Conservation (phyloP, 2,113 vertebrate genomes). For the Emydura subglobosa region DNA sequence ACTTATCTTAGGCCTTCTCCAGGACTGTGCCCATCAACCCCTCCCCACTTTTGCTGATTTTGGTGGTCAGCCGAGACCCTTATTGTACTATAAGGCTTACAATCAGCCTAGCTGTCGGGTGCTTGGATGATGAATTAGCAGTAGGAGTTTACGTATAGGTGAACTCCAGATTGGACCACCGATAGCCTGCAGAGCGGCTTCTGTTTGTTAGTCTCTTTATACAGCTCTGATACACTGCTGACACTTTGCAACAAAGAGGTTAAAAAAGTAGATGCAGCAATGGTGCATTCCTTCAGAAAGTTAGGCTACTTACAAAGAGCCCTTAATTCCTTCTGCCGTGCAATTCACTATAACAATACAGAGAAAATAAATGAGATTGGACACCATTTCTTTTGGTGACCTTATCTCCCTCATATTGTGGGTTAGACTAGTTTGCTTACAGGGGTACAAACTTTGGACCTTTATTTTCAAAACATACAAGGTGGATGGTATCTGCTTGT, state of each 20-base stretch:
- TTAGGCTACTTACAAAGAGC: slow-evolving; percentile 75
- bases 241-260: slow-evolving; percentile 83
- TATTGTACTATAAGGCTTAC: slow-evolving; percentile 75
- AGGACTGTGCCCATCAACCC: slow-evolving; percentile 62
- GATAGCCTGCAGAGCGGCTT: slow-evolving; percentile 70
- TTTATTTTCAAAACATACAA: slow-evolving; percentile 15
- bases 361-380: slow-evolving; percentile 58
- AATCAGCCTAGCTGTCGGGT: slow-evolving; percentile 79
- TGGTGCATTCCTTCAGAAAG: slow-evolving; percentile 39
- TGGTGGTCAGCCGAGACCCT: slow-evolving; percentile 74
- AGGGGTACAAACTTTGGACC: slow-evolving; percentile 6
- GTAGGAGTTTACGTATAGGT: slow-evolving; percentile 77
- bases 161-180: slow-evolving; percentile 81
- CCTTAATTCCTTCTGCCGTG: slow-evolving; percentile 70
- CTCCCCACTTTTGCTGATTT: slow-evolving; percentile 69
- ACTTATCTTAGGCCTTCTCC: slow-evolving; percentile 84
- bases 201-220: slow-evolving; percentile 63
- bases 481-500: background rate
- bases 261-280: slow-evolving; percentile 35
- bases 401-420: slow-evolving; percentile 52
- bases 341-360: slow-evolving; percentile 43
- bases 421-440: background rate
- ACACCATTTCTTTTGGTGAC: slow-evolving; percentile 17
- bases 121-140: slow-evolving; percentile 90
- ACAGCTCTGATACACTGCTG: slow-evolving; percentile 59